Evolutionary conservation across 2,113 vertebrate genomes (phyloP), one percentile per base, ranked within the genome.

Genomic region (Esox niger): DNA sequence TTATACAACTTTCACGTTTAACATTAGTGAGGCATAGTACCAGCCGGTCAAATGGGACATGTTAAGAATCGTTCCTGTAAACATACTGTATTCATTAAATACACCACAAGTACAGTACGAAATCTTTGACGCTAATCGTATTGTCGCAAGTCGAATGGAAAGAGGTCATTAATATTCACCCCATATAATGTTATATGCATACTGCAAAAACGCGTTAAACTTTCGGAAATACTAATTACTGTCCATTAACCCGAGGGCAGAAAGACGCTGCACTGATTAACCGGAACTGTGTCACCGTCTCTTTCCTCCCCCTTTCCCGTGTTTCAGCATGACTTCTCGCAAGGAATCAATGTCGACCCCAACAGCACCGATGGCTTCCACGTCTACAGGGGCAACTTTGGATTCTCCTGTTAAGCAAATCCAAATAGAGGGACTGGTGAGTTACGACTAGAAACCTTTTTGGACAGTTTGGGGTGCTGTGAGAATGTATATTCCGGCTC

Each of bases 401-500:
- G 90, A 91, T 65, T 86, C 87, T 0, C 86, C 85, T 0, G 90
- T 92, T 9, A 92, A 92, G 65, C 87, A 84, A 68, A 88, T 91
- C 68, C 90, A 89, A 54, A 90, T 90, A 20, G 90, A 91, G 2
- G 90, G 88, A 1, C 70, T 90, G 80, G 90, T 92, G 62, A 87
- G 89, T 79, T 25, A n/a, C 0, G 1, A 2, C 0, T 0, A 0
- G 3, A 0, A 1, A 1, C 26, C 13, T 0, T 1, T 3, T 13
- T 0, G 23, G 10, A 17, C 1, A 21, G 21, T 26, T 21, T 29
- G 66, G 2, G 21, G 23, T 6, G 30, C 59, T 13, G 17, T 35
- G 7, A 11, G n/a, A 56, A 20, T 1, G n/a, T 21, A 35, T 1
- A 35, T 2, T 1, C 9, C 0, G 5, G 2, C 13, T 2, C 15